These are phyloP conservation scores for Xiphophorus birchmanni DNA, from an alignment of 2,797 vertebrate genomes.

Conservation along the genomic window DNA sequence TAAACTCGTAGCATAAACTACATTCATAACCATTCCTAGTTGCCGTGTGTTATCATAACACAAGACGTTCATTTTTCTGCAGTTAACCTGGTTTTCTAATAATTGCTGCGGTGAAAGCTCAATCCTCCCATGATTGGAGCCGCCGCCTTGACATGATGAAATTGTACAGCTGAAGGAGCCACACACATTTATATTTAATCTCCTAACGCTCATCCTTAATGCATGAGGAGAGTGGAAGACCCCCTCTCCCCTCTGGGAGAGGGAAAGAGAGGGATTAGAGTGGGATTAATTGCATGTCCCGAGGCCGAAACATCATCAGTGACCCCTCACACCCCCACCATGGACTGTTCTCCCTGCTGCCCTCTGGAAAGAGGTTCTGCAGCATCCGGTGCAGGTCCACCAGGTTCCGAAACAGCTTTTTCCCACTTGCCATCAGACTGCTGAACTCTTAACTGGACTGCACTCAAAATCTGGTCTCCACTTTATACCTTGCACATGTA, in stretches of 20 bases:
- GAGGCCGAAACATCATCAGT: too few species aligned
- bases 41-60: background rate
- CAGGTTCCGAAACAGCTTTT: too few species aligned
- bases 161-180: conserved; percentile 66
- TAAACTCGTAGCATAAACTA: background rate
- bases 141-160: conserved; percentile 65
- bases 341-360: too few species aligned
- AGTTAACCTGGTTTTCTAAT: conserved; percentile 20
- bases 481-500: too few species aligned
- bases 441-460: too few species aligned
- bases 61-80: conserved; percentile 3
- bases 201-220: conserved; percentile 75
- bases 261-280: conserved; percentile 59
- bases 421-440: too few species aligned
- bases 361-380: too few species aligned
- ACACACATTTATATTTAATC: conserved; percentile 81
- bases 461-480: too few species aligned
- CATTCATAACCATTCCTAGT: background rate
- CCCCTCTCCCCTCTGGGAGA: conserved; percentile 44
- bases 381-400: too few species aligned
- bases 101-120: conserved; percentile 8
- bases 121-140: conserved; percentile 22
- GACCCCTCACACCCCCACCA: too few species aligned
- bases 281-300: too few species aligned
- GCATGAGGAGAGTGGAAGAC: conserved; percentile 70